A percentile compares a stretch with the other conserved stretches of the same genome.
Conservation (phyloP, 1,140 invertebrate genomes). For the Halesus radiatus region DNA sequence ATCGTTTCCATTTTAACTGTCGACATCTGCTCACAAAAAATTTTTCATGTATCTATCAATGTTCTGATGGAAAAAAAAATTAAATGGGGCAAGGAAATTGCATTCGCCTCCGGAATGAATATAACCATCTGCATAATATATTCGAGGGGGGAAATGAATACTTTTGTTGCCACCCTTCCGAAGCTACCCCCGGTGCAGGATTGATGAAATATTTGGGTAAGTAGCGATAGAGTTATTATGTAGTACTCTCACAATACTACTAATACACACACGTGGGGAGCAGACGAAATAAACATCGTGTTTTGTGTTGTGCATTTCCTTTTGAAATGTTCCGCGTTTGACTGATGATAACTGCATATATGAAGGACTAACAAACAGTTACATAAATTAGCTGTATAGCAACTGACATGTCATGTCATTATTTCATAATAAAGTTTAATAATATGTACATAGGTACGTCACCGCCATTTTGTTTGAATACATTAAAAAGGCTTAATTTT, state of each 20-base stretch:
- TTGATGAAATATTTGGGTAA: conserved; percentile 56
- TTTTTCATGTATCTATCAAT: not conserved
- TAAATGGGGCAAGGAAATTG: conserved; percentile 58
- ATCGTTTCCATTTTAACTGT: no score
- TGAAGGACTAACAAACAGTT: no score
- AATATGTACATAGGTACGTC: no score
- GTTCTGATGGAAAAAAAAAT: conserved; percentile 46
- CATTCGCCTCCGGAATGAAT: conserved; percentile 56
- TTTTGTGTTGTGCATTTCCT: conserved; percentile 11
- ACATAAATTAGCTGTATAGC: no score
- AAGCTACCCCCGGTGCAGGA: conserved; percentile 37
- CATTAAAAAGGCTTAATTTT: no score
- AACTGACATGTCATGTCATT: no score
- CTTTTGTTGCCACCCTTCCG: conserved; percentile 32
- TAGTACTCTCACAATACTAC: conserved; percentile 12
- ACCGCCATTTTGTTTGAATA: no score
- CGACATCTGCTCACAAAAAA: no score
- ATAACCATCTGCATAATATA: conserved; percentile 57
- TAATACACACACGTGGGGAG: not conserved
- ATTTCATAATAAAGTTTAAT: no score
- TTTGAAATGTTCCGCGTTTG: no score
- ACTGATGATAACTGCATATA: no score
- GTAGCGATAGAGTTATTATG: conserved; percentile 58
- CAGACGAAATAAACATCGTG: conserved; percentile 45
- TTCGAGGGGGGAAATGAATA: conserved; percentile 40